These are phyloP conservation scores for Eleginops maclovinus DNA, from an alignment of 2,113 vertebrate genomes.

Conservation along the genomic window DNA sequence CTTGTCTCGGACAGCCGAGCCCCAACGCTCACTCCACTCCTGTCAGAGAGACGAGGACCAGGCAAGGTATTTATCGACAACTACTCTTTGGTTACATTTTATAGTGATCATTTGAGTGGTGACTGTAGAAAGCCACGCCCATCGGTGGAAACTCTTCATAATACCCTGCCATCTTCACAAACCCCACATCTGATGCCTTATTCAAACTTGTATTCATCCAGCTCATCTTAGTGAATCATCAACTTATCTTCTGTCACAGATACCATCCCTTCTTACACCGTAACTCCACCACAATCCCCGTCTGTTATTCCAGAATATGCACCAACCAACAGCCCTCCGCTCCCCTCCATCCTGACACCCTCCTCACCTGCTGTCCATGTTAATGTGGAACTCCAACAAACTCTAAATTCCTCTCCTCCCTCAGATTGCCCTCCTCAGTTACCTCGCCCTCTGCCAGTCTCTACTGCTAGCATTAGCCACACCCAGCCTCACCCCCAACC, in stretches of 20 bases:
- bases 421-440: slow-evolving; percentile 12
- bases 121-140: not conserved
- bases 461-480: slow-evolving; percentile 34
- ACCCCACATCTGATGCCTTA: not conserved
- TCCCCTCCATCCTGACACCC: not conserved
- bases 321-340: not conserved
- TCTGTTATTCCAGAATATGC: not conserved
- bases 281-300: not conserved
- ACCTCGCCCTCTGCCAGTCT: not conserved
- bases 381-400: not conserved
- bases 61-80: slow-evolving; percentile 62
- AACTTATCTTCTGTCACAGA: slow-evolving; percentile 14
- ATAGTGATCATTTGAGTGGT: too few relatives aligned
- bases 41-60: slow-evolving; percentile 54
- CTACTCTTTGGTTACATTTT: not conserved
- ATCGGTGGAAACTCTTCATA: not conserved
- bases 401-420: slow-evolving; percentile 12
- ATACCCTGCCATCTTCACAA: not conserved
- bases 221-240: not conserved
- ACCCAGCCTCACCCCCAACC: slow-evolving; percentile 13
- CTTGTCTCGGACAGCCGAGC: slow-evolving; percentile 30
- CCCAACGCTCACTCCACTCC: slow-evolving; percentile 46
- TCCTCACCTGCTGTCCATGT: not conserved
- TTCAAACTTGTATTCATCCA: not conserved
- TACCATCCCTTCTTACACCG: not conserved